Percentiles rank a stretch among this genome's conserved stretches.
These are phyloP conservation scores for human (Homo sapiens) DNA, from an alignment of 2,113 vertebrate species.

Conservation along the genomic window DNA sequence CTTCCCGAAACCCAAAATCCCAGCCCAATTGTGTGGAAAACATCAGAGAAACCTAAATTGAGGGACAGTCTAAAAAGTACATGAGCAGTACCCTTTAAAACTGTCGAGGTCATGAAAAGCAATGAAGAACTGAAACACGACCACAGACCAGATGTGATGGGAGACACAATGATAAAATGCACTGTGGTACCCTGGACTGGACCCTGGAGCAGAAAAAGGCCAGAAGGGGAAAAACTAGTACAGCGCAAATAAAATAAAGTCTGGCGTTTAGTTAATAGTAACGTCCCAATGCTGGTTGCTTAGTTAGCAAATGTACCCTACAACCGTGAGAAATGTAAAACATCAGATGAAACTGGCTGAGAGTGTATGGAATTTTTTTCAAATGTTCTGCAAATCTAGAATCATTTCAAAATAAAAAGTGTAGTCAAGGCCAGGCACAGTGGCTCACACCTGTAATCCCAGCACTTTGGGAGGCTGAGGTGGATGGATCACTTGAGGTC, in stretches of 20 bases:
- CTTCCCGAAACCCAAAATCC: neutral
- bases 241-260: neutral
- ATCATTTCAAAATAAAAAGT: neutral
- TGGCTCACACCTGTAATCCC: no score
- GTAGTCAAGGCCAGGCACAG: neutral
- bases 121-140: neutral
- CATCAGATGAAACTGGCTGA: neutral
- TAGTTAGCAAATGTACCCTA: neutral
- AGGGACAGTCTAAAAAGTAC: neutral
- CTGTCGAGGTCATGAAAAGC: neutral
- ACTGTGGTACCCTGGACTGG: neutral
- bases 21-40: neutral
- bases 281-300: neutral
- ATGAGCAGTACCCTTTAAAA: neutral
- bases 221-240: neutral
- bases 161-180: neutral
- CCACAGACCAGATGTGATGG: neutral
- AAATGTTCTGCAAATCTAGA: neutral
- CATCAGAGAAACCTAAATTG: neutral
- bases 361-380: neutral
- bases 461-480: no score
- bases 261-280: neutral
- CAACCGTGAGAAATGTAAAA: neutral
- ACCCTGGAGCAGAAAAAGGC: neutral
- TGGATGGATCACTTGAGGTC: no score